Percentiles rank a stretch among this genome's conserved stretches.
phyloP scores from a whole-genome alignment of 2,888 invertebrate species.

The Pandemis cinnamomeana region DNA sequence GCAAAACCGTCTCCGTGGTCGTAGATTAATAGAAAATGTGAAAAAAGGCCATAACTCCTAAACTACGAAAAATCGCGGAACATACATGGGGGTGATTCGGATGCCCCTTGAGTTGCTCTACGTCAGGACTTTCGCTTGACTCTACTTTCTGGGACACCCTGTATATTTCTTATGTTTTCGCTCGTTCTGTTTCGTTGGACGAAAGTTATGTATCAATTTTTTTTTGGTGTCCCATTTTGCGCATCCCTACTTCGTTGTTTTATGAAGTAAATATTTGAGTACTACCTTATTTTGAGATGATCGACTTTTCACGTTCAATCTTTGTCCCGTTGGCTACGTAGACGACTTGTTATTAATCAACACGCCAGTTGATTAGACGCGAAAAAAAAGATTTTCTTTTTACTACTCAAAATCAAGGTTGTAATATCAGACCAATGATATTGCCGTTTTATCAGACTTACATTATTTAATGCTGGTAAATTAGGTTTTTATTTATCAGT shows the following conservation, averaged over 20 bases:
- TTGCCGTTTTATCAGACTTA: conserved; percentile 3
- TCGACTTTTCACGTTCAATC: not conserved
- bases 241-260: not conserved
- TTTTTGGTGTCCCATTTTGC: too few relatives aligned
- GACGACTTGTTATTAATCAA: conserved; percentile 6
- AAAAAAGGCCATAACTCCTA: too few relatives aligned
- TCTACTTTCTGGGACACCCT: too few relatives aligned
- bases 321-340: not conserved
- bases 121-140: too few relatives aligned
- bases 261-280: not conserved
- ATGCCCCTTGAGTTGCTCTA: too few relatives aligned
- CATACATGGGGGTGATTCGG: too few relatives aligned
- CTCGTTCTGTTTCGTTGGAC: too few relatives aligned
- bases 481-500: not conserved
- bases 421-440: not conserved
- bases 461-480: not conserved
- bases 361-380: not conserved
- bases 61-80: too few relatives aligned
- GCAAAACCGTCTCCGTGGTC: too few relatives aligned
- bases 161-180: too few relatives aligned
- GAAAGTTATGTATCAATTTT: too few relatives aligned
- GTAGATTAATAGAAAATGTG: too few relatives aligned
- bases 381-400: not conserved
- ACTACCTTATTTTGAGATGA: not conserved
- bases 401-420: conserved; percentile 2